These are phyloP conservation scores for Drosophila tropicalis DNA, from an alignment of 1,140 invertebrate genomes.

Conservation along the genomic window DNA sequence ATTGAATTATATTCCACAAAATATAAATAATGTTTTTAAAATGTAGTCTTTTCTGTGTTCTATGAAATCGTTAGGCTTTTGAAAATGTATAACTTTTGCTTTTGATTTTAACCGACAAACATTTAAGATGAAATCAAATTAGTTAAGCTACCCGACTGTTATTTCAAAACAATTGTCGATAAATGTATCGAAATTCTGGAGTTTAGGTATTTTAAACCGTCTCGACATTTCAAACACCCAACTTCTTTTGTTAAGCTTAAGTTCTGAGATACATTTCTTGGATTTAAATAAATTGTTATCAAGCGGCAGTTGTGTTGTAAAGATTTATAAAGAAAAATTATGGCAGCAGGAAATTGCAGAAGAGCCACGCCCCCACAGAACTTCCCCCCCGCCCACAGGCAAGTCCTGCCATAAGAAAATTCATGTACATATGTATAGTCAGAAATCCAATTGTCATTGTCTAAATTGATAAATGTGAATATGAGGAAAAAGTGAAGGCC, in stretches of 20 bases:
- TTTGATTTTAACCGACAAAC: no score
- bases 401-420: not conserved
- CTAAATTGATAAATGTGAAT: slow-evolving; percentile 51
- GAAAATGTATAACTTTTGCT: no score
- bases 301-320: not conserved
- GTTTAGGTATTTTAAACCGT: not conserved
- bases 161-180: not conserved
- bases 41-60: no score
- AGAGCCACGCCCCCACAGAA: not conserved
- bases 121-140: no score
- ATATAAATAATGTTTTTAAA: no score
- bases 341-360: slow-evolving; percentile 8
- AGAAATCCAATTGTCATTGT: slow-evolving; percentile 35
- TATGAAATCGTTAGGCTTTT: no score
- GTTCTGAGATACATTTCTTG: not conserved
- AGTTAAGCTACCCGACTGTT: no score
- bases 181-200: not conserved
- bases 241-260: not conserved
- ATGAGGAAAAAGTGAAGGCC: slow-evolving; percentile 29
- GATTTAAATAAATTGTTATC: slow-evolving; percentile 6
- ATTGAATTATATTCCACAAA: no score
- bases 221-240: not conserved
- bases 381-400: not conserved
- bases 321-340: slow-evolving; percentile 13
- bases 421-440: not conserved